phyloP scores from a whole-genome alignment of 2,113 vertebrate species.

The Cromileptes altivelis region DNA sequence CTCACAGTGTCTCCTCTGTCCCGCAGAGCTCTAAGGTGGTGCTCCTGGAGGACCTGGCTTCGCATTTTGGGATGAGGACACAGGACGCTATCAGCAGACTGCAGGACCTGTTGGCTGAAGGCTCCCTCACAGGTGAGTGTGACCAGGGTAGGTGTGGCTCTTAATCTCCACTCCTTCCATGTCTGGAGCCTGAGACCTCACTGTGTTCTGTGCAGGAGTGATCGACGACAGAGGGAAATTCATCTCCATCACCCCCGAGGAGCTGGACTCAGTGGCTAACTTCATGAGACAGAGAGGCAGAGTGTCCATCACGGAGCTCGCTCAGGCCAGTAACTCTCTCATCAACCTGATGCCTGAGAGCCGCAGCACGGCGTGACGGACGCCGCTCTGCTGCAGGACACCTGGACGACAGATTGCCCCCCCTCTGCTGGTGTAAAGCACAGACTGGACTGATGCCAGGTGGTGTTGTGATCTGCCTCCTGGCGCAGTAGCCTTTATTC shows the following conservation, averaged over 20 bases:
- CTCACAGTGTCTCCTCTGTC: background rate
- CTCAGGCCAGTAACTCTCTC: conserved; percentile 93
- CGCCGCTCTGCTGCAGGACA: background rate
- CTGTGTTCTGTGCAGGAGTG: conserved; percentile 86
- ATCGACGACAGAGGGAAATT: conserved; percentile 98
- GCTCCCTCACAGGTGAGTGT: conserved; percentile 91
- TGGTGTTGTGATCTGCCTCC: too few relatives aligned
- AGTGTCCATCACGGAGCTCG: conserved; percentile 94
- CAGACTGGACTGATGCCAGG: background rate
- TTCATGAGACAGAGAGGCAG: conserved; percentile 93
- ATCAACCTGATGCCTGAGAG: conserved; percentile 89
- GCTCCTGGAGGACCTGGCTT: conserved; percentile 95
- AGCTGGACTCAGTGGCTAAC: conserved; percentile 91
- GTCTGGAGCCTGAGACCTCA: too few relatives aligned
- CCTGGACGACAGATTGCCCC: background rate
- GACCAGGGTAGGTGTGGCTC: background rate
- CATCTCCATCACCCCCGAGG: conserved; percentile 95
- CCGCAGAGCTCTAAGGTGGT: conserved; percentile 92
- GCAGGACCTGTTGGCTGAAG: conserved; percentile 93
- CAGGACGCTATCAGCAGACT: conserved; percentile 96
- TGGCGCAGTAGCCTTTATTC: too few relatives aligned
- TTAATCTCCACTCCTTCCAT: too few relatives aligned
- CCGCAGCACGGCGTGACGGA: conserved; percentile 67
- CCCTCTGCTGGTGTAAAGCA: background rate
- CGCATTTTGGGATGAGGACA: conserved; percentile 93